Evolutionary conservation across 2,888 invertebrate genomes (phyloP).

Genomic region (Drosophila kuntzei): DNA sequence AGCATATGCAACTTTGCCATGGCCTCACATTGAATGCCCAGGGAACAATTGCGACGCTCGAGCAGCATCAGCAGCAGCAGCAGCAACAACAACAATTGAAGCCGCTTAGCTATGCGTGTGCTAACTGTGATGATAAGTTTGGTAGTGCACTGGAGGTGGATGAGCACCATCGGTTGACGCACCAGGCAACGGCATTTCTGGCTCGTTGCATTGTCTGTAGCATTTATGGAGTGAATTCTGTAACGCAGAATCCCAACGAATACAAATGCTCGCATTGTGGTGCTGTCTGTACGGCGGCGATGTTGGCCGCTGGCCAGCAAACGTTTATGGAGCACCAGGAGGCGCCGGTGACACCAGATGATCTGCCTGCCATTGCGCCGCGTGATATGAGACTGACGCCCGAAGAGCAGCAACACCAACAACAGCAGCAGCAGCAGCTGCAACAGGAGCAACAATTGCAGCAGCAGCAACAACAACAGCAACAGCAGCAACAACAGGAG

Average conservation of each 20-base stretch:
- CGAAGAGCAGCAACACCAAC: slow-evolving; percentile 76
- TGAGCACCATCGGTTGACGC: slow-evolving; percentile 83
- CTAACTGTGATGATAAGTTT: slow-evolving; percentile 84
- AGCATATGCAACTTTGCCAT: slow-evolving; percentile 84
- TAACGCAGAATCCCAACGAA: slow-evolving; percentile 82
- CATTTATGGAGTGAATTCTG: slow-evolving; percentile 83
- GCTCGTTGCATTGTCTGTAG: slow-evolving; percentile 84
- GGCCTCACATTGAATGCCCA: slow-evolving; percentile 72
- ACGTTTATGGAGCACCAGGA: slow-evolving; percentile 82
- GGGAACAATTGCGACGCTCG: slow-evolving; percentile 63
- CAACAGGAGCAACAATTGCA: slow-evolving; percentile 65
- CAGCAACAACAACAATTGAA: slow-evolving; percentile 69
- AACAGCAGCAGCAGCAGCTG: slow-evolving; percentile 69
- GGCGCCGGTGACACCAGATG: slow-evolving; percentile 77
- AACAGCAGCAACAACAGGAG: slow-evolving; percentile 56
- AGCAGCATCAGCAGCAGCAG: slow-evolving; percentile 59
- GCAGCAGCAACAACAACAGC: slow-evolving; percentile 59
- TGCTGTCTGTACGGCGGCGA: slow-evolving; percentile 77
- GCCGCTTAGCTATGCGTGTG: slow-evolving; percentile 80
- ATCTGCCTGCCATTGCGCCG: slow-evolving; percentile 79
- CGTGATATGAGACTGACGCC: slow-evolving; percentile 82
- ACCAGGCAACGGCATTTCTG: slow-evolving; percentile 82
- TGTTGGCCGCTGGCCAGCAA: slow-evolving; percentile 75
- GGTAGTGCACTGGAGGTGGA: slow-evolving; percentile 81
- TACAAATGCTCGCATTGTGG: slow-evolving; percentile 84